A percentile compares a stretch with the other conserved stretches of the same genome.
Evolutionary conservation across 2,797 vertebrate genomes (phyloP).

Genomic region (Cossypha polioptera): DNA sequence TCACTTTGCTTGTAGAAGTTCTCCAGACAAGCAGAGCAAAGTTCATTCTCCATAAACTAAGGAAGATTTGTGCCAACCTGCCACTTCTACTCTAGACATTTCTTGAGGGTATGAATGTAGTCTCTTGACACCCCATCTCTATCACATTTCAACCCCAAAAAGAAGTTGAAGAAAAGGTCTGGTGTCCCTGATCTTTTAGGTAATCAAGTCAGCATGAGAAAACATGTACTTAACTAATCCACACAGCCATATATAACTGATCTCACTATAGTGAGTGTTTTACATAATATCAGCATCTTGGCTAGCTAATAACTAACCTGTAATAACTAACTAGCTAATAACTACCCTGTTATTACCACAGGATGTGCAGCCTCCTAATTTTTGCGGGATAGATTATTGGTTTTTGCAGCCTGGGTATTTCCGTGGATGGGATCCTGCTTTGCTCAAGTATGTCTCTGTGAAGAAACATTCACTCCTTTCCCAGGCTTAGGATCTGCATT

Average conservation of each 20-base stretch:
- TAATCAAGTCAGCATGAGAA: background rate
- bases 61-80: background rate
- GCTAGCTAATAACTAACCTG: slow-evolving; percentile 41
- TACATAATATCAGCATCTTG: slow-evolving; percentile 24
- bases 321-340: slow-evolving; percentile 36
- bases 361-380: slow-evolving; percentile 47
- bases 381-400: background rate
- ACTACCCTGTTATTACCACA: slow-evolving; percentile 18
- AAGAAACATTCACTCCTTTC: slow-evolving; percentile 8
- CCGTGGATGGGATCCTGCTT: background rate
- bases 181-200: background rate
- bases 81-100: background rate
- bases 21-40: background rate
- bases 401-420: slow-evolving; percentile 2
- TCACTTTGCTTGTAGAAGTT: background rate
- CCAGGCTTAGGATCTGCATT: background rate
- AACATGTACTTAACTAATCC: background rate
- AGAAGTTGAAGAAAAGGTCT: background rate
- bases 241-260: background rate
- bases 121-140: background rate
- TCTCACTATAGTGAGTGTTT: background rate
- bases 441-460: background rate
- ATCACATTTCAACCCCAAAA: background rate
- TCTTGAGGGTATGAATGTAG: background rate
- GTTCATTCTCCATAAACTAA: background rate